phyloP scores from a whole-genome alignment of 2,888 invertebrate genomes.

The Gryllus longicercus region DNA sequence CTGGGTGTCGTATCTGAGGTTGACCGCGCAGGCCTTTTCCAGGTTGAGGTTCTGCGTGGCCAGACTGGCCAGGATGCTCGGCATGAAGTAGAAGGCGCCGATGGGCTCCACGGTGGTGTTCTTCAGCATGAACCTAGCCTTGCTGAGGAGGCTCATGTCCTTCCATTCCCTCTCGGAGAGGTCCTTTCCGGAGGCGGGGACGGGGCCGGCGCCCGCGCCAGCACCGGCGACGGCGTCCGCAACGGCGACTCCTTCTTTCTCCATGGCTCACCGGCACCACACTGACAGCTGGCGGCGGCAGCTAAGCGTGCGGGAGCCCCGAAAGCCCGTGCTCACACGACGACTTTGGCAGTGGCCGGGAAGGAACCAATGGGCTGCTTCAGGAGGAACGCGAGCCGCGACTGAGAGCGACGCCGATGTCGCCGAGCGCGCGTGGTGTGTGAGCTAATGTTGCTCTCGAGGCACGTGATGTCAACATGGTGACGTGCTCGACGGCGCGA shows the following conservation, averaged over 20 bases:
- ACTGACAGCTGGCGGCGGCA: background rate
- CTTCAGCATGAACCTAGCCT: background rate
- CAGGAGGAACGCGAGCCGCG: background rate
- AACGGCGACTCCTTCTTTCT: background rate
- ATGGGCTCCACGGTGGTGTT: conserved; percentile 74
- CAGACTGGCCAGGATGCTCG: conserved; percentile 62
- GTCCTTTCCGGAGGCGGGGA: background rate
- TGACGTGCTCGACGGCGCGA: too few species aligned
- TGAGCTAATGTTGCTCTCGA: too few species aligned
- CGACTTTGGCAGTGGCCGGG: too few species aligned
- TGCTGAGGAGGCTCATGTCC: background rate
- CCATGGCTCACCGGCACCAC: background rate
- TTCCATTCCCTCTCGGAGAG: background rate
- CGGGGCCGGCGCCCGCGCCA: background rate
- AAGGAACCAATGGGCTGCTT: background rate
- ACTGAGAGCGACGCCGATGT: background rate
- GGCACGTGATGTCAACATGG: too few species aligned
- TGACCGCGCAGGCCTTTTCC: conserved; percentile 83
- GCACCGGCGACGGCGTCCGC: background rate
- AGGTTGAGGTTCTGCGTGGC: conserved; percentile 82
- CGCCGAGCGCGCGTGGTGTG: too few species aligned
- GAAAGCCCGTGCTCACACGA: too few species aligned
- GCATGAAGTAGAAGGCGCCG: conserved; percentile 68
- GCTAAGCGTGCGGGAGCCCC: background rate
- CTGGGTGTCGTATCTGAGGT: conserved; percentile 66